phyloP scores from a whole-genome alignment of 2,113 vertebrate species.

The Otocyon megalotis region DNA sequence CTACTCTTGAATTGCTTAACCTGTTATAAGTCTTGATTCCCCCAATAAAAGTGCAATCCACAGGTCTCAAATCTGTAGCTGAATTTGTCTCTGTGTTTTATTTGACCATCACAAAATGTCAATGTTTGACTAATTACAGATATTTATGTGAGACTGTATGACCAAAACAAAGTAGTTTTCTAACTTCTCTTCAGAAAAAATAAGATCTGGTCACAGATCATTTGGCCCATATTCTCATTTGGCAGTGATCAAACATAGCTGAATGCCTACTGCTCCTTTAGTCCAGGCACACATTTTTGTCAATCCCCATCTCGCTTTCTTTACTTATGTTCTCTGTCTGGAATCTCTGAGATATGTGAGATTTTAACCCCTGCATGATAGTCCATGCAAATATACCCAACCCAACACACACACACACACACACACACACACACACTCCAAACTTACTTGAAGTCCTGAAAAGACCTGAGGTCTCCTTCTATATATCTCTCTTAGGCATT shows the following conservation, averaged over 20 bases:
- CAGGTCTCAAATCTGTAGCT: not conserved
- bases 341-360: not conserved
- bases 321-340: not conserved
- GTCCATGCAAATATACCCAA: not conserved
- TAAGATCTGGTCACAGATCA: not conserved
- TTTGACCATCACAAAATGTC: conserved; percentile 2
- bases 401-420: not conserved
- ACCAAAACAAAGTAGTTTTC: not conserved
- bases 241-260: not conserved
- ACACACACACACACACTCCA: not conserved
- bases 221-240: not conserved
- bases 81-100: conserved; percentile 21
- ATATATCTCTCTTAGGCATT: not conserved
- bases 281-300: not conserved
- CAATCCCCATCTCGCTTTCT: not conserved
- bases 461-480: not conserved
- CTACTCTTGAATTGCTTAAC: not conserved
- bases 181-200: not conserved
- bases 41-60: not conserved
- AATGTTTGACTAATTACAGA: not conserved
- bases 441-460: not conserved
- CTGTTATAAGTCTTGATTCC: not conserved
- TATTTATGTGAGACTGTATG: not conserved
- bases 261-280: not conserved
- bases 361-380: not conserved